A percentile compares a stretch with the other conserved stretches of the same genome.
Evolutionary conservation across 2,797 vertebrate genomes (phyloP).

Genomic region (Labroides dimidiatus): DNA sequence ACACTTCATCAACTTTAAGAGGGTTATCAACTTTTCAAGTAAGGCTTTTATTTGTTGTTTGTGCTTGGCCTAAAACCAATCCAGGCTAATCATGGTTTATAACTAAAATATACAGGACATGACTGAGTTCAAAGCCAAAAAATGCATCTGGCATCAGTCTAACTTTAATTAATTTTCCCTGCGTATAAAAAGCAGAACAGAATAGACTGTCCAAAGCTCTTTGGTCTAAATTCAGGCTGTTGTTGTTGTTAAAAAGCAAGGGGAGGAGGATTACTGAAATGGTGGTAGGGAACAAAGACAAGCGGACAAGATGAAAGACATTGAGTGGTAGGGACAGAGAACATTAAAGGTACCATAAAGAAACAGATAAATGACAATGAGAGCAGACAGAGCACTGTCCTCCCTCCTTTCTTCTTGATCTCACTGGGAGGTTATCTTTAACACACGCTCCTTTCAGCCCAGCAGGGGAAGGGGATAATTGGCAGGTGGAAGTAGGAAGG

Average conservation of each 20-base stretch:
- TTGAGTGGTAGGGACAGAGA: background rate
- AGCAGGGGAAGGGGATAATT: slow-evolving; percentile 66
- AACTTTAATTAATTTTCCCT: background rate
- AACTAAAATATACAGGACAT: background rate
- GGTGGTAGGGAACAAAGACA: slow-evolving; percentile 12
- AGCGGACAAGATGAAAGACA: background rate
- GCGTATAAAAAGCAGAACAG: background rate
- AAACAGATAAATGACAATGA: slow-evolving; percentile 23
- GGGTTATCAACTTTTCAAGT: background rate
- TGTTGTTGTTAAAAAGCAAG: slow-evolving; percentile 1
- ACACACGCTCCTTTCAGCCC: slow-evolving; percentile 46
- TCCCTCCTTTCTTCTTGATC: background rate
- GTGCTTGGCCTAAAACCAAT: background rate
- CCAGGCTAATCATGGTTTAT: background rate
- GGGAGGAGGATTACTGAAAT: slow-evolving; percentile 26
- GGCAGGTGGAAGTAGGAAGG: slow-evolving; percentile 57
- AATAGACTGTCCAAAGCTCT: background rate
- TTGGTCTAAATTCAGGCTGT: slow-evolving; percentile 3
- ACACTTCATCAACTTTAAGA: background rate
- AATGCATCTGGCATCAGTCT: background rate
- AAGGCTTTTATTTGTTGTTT: background rate
- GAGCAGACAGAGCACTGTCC: background rate
- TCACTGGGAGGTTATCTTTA: slow-evolving; percentile 55
- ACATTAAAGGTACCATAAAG: slow-evolving; percentile 13
- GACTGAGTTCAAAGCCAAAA: background rate